These are phyloP conservation scores for Mus spretus DNA, from an alignment of 2,797 vertebrate genomes.

Conservation along the genomic window DNA sequence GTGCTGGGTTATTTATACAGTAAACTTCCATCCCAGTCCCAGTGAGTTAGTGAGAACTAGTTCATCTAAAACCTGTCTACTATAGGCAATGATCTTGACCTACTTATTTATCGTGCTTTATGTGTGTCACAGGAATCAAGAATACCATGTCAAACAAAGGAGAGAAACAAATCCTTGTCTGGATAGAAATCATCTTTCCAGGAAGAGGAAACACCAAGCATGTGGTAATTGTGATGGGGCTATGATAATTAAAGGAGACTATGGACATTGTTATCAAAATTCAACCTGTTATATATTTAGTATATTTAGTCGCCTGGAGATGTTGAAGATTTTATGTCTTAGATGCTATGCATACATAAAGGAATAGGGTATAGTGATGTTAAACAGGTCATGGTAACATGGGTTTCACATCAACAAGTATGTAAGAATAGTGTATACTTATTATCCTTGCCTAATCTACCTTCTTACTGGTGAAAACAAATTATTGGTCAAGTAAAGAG, in stretches of 20 bases:
- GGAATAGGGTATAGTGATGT: not conserved
- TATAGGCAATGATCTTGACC: not conserved
- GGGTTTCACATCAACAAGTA: not conserved
- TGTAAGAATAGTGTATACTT: not conserved
- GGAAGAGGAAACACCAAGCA: not conserved
- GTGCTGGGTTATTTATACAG: not conserved
- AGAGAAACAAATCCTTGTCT: not conserved
- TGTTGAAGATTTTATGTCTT: not conserved
- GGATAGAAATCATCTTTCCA: not conserved
- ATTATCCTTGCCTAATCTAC: not conserved
- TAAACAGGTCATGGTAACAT: not conserved
- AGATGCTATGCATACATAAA: not conserved
- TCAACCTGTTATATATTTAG: not conserved
- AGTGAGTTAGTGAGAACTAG: not conserved
- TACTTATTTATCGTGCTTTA: not conserved
- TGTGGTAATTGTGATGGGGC: not conserved
- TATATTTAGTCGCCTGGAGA: not conserved
- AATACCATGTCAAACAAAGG: not conserved
- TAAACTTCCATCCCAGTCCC: not conserved
- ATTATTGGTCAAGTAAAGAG: not conserved
- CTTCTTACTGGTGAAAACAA: not conserved
- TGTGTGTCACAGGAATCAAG: not conserved
- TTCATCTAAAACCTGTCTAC: not conserved
- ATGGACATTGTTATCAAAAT: not conserved
- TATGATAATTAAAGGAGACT: rapidly evolving